Percentiles rank a stretch among this genome's conserved stretches.
Conservation (phyloP, 2,113 vertebrate genomes). For the Urocitellus parryii region DNA sequence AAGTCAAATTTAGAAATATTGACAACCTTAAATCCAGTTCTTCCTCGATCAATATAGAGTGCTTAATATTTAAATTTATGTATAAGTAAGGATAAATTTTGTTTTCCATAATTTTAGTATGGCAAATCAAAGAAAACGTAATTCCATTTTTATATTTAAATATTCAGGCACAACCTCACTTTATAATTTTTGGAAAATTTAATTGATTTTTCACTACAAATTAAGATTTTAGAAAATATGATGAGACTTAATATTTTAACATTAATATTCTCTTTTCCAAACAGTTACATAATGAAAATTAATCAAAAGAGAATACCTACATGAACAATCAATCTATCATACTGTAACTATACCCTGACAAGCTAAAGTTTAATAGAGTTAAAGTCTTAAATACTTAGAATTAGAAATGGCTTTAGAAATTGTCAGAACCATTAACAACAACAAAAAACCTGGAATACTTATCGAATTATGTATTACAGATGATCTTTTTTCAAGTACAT, state of each 20-base stretch:
- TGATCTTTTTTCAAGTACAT: not conserved
- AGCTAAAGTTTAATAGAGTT: not conserved
- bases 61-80: not conserved
- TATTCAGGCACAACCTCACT: not conserved
- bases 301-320: not conserved
- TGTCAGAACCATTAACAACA: not conserved
- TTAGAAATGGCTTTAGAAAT: not conserved
- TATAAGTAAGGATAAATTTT: not conserved
- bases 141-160: not conserved
- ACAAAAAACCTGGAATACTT: not conserved
- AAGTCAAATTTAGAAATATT: not conserved
- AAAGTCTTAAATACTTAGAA: not conserved
- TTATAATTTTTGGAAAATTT: not conserved
- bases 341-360: not conserved
- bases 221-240: not conserved
- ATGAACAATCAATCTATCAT: not conserved
- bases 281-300: not conserved
- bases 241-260: not conserved
- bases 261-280: not conserved
- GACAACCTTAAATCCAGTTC: not conserved
- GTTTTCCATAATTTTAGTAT: not conserved
- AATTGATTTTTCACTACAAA: not conserved
- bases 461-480: not conserved
- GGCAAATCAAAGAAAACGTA: not conserved
- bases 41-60: not conserved